These are phyloP conservation scores for Dermochelys coriacea DNA, from an alignment of 2,797 vertebrate species.

Conservation along the genomic window DNA sequence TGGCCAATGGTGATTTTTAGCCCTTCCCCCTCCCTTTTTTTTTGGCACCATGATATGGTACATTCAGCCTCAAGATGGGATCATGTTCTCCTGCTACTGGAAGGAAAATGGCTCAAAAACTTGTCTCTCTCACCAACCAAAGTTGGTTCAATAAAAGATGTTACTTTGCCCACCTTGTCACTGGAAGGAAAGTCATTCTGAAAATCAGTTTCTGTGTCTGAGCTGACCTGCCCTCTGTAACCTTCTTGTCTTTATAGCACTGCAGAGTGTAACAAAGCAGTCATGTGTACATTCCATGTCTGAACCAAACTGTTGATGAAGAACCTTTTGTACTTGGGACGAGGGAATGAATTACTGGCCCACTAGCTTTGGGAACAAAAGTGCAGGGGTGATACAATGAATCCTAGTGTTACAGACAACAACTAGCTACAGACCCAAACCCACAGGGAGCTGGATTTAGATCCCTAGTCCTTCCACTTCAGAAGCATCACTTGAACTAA, in stretches of 20 bases:
- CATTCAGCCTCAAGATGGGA: neutral
- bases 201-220: neutral
- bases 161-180: neutral
- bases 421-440: neutral
- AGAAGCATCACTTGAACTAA: neutral
- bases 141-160: too few relatives aligned
- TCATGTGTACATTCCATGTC: neutral
- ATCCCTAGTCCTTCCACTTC: neutral
- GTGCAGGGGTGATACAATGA: fast-evolving
- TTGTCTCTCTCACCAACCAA: too few relatives aligned
- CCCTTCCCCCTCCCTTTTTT: too few relatives aligned
- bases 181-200: neutral
- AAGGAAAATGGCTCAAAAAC: too few relatives aligned
- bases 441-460: neutral
- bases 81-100: neutral
- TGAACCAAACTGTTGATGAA: neutral
- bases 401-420: neutral
- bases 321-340: neutral
- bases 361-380: neutral
- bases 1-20: neutral
- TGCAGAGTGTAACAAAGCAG: neutral
- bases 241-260: neutral
- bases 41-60: neutral
- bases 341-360: fast-evolving
- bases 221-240: neutral